Base-by-base conservation (phyloP, 37 sponge, comb jelly and placozoan species). In the Aplysina aerophoba region DNA sequence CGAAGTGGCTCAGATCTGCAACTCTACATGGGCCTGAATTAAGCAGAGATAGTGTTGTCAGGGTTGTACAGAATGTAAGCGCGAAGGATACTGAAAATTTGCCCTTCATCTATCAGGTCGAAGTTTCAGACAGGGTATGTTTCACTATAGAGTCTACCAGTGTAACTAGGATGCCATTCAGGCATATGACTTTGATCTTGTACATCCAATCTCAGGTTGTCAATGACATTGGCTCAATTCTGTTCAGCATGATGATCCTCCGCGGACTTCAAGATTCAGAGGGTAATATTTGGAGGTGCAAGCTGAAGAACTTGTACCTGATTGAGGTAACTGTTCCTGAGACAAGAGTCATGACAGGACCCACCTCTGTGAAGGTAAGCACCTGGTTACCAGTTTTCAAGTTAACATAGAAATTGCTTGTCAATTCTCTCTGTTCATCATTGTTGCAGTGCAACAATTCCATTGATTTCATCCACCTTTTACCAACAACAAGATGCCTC, bases 21-120 rank as follows among this genome's bases (percentile, higher is more conserved):
- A 85, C 93, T 17, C 19, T 92, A 24, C 93, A 92, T 86, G 93
- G 89, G 14, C 87, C 89, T 31, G 79, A 36, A 19, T 81, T 92
- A 20, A 86, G 55, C 39, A 19, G 58, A 68, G 93, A 92, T 40
- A 16, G 15, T 39, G 67, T 92, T 34, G 75, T 92, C 61, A 56
- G 77, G 2, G 69, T 88, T 27, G 75, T 73, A 13, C 62, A 87
- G 37, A 55, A 79, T 15, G 55, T 78, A 6, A 57, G 80, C 22
- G 38, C 66, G 16, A 14, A 44, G 16, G 55, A 30, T 0, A n/a
- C 59, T 37, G 31, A 64, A 11, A 80, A 62, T 44, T 61, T 57
- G 24, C 39, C 77, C 64, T 66, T 0, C 0, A 85, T 92, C 0
- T 83, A 58, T 38, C 88, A 88, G 54, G 66, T 92, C 8, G 92